Conservation (phyloP, 2,888 invertebrate genomes). For the Hemaris fuciformis region DNA sequence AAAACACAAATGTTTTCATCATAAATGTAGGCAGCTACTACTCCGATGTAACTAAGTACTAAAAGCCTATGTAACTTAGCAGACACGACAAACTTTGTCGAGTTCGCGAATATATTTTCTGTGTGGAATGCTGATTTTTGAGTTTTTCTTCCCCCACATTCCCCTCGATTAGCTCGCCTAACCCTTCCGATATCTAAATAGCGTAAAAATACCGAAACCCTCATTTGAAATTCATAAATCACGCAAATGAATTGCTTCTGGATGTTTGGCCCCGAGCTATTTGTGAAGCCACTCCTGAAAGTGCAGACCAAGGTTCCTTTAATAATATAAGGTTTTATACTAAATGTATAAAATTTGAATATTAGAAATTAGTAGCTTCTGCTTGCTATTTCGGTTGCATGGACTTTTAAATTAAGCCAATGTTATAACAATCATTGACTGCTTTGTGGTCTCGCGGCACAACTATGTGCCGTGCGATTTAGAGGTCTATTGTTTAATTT, state of each 20-base stretch:
- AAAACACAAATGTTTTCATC: too few species aligned
- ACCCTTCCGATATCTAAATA: slow-evolving; percentile 30
- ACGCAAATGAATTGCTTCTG: slow-evolving; percentile 48
- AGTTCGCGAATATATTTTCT: not conserved
- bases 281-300: slow-evolving; percentile 22
- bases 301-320: not conserved
- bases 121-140: not conserved
- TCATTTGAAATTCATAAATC: slow-evolving; percentile 53
- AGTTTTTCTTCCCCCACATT: slow-evolving; percentile 17
- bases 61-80: not conserved
- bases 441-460: too few species aligned
- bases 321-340: too few species aligned
- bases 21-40: too few species aligned
- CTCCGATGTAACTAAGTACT: too few species aligned
- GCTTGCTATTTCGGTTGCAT: not conserved
- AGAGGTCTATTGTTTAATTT: too few species aligned
- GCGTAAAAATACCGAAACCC: slow-evolving; percentile 32
- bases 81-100: not conserved
- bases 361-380: not conserved
- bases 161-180: slow-evolving; percentile 24
- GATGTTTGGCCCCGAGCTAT: slow-evolving; percentile 40
- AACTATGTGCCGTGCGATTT: too few species aligned
- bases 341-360: not conserved
- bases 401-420: not conserved
- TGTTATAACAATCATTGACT: too few species aligned